Base-by-base conservation (phyloP, 2,888 invertebrate genomes). In the Onthophagus sagittarius region DNA sequence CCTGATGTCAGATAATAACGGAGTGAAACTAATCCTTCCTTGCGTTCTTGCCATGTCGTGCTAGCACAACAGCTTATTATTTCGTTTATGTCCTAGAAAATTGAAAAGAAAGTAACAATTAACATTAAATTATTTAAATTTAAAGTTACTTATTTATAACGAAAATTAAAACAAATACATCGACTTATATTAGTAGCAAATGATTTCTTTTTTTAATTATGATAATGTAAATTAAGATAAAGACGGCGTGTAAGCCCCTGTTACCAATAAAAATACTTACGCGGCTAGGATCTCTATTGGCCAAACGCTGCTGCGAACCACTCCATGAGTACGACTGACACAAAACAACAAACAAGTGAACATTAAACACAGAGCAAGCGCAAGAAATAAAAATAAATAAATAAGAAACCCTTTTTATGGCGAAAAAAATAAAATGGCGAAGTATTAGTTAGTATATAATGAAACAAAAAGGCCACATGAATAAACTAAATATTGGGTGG, bases 11-110 rank as follows among this genome's bases (percentile, higher is more conserved):
- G 88, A 82, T 93, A 93, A 75, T 90, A 89, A 85, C 94, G 92
- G 7, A 91, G 84, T 15, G 90, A 90, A 13, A 91, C 84, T 11
- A 99, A 89, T 13, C 98, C 99, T 80, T 99, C 98, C 84, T 98
- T 97, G 73, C 98, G 87, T 83, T 99, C 98, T 62, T 94, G 93
- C 97, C 98, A 97, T 82, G 95, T 94, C 31, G 94, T 93, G 82
- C 94, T 94, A 72, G 94, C 93, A 84, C 97, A 94, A 79, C 93
- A 90, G 62, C 92, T 91, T 77, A 98, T 93, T 81, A 98, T 96
- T 80, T 94, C 94, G 78, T 90, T 90, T 78, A 95, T 93, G 82
- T 94, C 94, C 89, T 96, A 85, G 23, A 85, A 84, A 4, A 53
- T 53, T 4, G 7, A 53, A 53, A 53, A 53, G 39, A 9, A 53